Evolutionary conservation across 92 coral and sea anemone species (phyloP), one percentile per base, ranked within the genome.

Genomic region (Parazoanthus darwini): DNA sequence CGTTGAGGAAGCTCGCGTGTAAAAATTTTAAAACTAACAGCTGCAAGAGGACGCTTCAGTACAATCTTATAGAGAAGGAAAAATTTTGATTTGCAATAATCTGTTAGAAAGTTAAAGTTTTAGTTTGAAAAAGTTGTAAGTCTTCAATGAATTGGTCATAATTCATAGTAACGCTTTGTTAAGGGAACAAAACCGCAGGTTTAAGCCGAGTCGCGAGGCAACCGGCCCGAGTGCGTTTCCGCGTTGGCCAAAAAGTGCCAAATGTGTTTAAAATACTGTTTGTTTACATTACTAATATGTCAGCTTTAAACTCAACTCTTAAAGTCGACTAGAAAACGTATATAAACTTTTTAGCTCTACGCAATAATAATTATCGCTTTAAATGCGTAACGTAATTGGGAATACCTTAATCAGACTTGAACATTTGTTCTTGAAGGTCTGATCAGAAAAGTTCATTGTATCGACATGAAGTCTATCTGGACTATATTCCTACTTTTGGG

Each of bases 391-490:
- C 8, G 42, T 82, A 38, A 43, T 43, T 37, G 78, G 78, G 42
- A 25, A 84, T 15, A 74, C 48, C 66, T 22, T 25, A 84, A 72
- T 84, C 75, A 67, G 37, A 29, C 50, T 43, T 6, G 38, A 4
- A 2, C 9, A 18, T 11, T 84, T 9, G 37, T 26, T 68, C 38
- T 82, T 6, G 73, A 43, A 84, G 87, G 79, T 46, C 44, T 84
- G 35, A 50, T 39, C 46, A 71, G 44, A 46, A 8, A 43, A 23
- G 56, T 9, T 65, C 4, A 72, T 8, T 16, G 16, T 66, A 59
- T 79, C 33, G 33, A 29, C 67, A 84, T 84, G 87, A 71, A n/a
- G 48, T 48, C 46, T 25, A 29, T 16, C 20, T 42, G 87, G 87
- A 46, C 43, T 22, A 1, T 84, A n/a, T 71, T 71, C 29, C 39